Percentiles rank a stretch among this genome's conserved stretches.
Conservation (phyloP, 2,888 invertebrate genomes). For the Pseudococcus viburni region DNA sequence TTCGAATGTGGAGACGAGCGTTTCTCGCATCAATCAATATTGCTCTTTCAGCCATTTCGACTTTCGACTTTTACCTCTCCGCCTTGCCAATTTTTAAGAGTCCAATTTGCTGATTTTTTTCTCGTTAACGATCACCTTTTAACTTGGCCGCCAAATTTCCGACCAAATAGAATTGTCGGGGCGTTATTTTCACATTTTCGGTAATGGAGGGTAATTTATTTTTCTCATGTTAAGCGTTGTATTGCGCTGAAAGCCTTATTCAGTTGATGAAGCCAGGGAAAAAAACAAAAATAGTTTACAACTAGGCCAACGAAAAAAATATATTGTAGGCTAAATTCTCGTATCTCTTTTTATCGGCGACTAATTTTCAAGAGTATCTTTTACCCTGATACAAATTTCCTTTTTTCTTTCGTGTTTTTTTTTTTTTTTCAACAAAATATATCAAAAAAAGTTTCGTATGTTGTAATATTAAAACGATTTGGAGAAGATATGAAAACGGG, state of each 20-base stretch:
- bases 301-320: slow-evolving; percentile 9
- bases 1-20: slow-evolving; percentile 5
- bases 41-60: background rate
- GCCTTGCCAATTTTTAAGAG: slow-evolving; percentile 39
- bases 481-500: background rate
- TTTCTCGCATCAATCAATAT: slow-evolving; percentile 45
- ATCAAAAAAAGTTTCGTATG: background rate
- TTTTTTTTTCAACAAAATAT: background rate
- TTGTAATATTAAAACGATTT: background rate
- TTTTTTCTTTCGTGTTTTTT: background rate
- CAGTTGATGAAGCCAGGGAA: background rate
- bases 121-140: slow-evolving; percentile 56
- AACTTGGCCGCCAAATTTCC: slow-evolving; percentile 35
- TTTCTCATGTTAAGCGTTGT: slow-evolving; percentile 38
- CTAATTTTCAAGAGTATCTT: background rate
- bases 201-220: slow-evolving; percentile 57
- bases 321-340: background rate
- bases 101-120: slow-evolving; percentile 50
- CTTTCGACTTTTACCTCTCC: background rate
- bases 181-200: slow-evolving; percentile 48
- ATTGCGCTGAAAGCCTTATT: slow-evolving; percentile 2
- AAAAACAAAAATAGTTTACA: slow-evolving; percentile 20
- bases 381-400: background rate
- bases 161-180: slow-evolving; percentile 41
- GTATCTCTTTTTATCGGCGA: background rate